Evolutionary conservation across 2,888 invertebrate genomes (phyloP), one percentile per base, ranked within the genome.

Genomic region (Philaethria dido): DNA sequence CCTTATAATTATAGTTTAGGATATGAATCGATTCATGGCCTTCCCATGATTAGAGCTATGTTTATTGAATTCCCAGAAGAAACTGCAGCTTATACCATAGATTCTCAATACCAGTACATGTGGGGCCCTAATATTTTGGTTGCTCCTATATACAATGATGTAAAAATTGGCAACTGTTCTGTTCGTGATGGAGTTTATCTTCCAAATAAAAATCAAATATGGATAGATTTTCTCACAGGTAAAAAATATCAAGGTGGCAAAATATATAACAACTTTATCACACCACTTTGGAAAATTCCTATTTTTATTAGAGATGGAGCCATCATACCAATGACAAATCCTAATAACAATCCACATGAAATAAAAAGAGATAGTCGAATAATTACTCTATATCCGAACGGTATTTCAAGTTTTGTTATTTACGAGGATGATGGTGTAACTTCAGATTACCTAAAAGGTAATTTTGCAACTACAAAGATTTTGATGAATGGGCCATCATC

Each of bases 91-190:
- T 84, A 83, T 64, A 89, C 89, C 2, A 83, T 78, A 44, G 86
- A 87, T 73, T 87, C 86, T n/a, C 87, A 89, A 69, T 92, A 92
- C 68, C 92, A 92, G 70, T 92, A 76, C 70, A 91, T 92, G 91
- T 92, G 92, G 92, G 92, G 92, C 6, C 87, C 90, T n/a, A 80
- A 77, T 71, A 77, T 92, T 62, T 80, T 92, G 69, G 84, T 92
- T 13, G 92, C 92, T 2, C 92, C 92, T 16, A 81, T 92, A 29
- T 92, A 88, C 69, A 81, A 82, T 65, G 78, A 78, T 13, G 69
- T 75, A 54, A 73, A 65, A 61, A 57, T 74, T 1, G 59, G 75
- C 20, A 72, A 72, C 14, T 74, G 78, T 55, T 79, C 81, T 33
- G 69, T 85, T 44, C 85, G 92, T 0, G 75, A 88, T 72, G 84